Evolutionary conservation across 2,113 vertebrate genomes (phyloP).

Genomic region (Candoia aspera): DNA sequence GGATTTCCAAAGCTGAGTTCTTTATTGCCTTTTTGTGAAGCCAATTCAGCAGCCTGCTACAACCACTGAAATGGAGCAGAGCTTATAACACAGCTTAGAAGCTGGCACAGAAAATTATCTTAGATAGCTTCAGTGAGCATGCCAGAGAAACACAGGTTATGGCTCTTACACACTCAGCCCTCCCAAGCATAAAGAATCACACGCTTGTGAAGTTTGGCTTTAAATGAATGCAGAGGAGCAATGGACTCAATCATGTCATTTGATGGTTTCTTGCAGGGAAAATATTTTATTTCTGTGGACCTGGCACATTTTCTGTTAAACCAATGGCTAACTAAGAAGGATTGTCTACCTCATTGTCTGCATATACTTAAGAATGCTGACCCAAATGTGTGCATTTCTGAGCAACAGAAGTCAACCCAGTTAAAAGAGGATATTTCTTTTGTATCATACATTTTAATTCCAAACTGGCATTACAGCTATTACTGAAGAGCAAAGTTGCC

Average conservation of each 20-base stretch:
- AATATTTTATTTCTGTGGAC: neutral
- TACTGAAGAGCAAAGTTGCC: neutral
- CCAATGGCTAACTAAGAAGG: neutral
- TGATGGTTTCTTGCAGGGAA: neutral
- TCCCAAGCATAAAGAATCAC: too few relatives aligned
- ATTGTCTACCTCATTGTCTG: neutral
- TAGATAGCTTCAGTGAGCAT: too few relatives aligned
- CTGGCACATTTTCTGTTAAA: neutral
- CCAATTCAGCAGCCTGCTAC: too few relatives aligned
- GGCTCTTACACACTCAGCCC: too few relatives aligned
- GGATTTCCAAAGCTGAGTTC: neutral
- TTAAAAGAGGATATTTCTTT: neutral
- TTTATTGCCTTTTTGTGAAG: neutral
- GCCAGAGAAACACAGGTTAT: too few relatives aligned
- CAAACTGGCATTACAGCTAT: neutral
- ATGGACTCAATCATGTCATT: neutral
- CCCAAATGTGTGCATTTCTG: neutral
- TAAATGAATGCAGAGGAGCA: neutral
- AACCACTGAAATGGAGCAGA: too few relatives aligned
- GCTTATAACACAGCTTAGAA: too few relatives aligned
- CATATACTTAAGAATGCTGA: neutral
- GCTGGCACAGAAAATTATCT: too few relatives aligned
- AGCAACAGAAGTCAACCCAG: neutral
- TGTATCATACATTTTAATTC: neutral
- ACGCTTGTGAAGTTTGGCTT: neutral